phyloP scores from a whole-genome alignment of 1,140 invertebrate species.

The Drosophila azteca region DNA sequence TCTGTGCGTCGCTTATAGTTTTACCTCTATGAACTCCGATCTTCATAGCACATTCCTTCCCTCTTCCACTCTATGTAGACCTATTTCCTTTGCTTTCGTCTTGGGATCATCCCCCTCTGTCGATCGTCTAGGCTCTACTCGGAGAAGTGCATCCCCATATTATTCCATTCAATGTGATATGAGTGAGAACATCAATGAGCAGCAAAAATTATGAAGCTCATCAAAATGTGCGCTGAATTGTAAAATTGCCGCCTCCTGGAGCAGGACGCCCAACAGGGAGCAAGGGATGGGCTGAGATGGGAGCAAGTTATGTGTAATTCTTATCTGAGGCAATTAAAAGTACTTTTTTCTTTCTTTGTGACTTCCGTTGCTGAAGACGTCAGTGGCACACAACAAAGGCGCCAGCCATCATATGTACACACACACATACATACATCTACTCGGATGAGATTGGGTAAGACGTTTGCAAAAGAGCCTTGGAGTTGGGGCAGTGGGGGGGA shows the following conservation, averaged over 20 bases:
- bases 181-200: constrained; percentile 74
- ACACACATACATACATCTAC: constrained; percentile 33
- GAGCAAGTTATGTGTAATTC: constrained; percentile 71
- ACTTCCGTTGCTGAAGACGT: constrained; percentile 53
- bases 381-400: constrained; percentile 37
- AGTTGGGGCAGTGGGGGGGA: constrained; percentile 9
- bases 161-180: constrained; percentile 44
- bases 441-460: too few relatives aligned
- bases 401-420: constrained; percentile 44
- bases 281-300: constrained; percentile 15
- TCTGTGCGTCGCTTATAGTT: too few relatives aligned
- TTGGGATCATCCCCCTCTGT: neutral
- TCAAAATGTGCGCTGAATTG: constrained; percentile 81
- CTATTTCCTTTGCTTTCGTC: neutral
- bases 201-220: constrained; percentile 80
- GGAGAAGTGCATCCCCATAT: neutral
- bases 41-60: too few relatives aligned
- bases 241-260: constrained; percentile 68
- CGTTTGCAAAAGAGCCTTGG: neutral
- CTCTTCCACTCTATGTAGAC: too few relatives aligned
- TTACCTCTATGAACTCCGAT: too few relatives aligned
- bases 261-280: neutral
- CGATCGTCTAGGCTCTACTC: neutral
- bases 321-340: constrained; percentile 80
- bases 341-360: constrained; percentile 53